Evolutionary conservation across 1,140 invertebrate genomes (phyloP), one percentile per base, ranked within the genome.

Genomic region (Bombus sylvicola): DNA sequence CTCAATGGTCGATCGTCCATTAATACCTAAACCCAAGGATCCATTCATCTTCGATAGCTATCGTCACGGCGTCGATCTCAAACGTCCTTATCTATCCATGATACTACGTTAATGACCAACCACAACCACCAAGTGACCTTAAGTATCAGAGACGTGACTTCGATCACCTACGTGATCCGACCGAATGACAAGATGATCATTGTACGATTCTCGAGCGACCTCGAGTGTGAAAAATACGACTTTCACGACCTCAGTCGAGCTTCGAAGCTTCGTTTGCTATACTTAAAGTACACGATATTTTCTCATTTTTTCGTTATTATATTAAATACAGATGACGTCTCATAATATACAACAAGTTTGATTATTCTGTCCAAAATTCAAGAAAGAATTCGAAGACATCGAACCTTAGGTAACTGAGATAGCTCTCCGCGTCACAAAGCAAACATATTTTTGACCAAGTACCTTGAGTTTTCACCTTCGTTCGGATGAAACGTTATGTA

Each of bases 381-480:
- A 53, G 47, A 53, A 22, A 53, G 47, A 22, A 53, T 8, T 22
- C 18, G 1, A 53, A 18, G 47, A 53, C 47, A 18, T 22, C 2
- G 18, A 22, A 22, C 18, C 47, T 53, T 22, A 8, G 18, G 6
- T 18, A 8, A 22, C 47, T 53, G 47, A 53, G 47, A 22, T 22
- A 22, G 47, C 18, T 22, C 8, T 22, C 6, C 22, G 34, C 53
- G 57, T 62, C 5, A 9, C 41, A 5, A 4, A 34, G 18, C 25
- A 18, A 9, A 53, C 31, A 22, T 73, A 66, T 77, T 72, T 85
- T 81, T 6, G 10, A 81, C 76, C 77, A 77, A 73, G 64, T 72
- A 53, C n/a, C 62, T 34, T 6, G 37, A 28, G 28, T 25, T 8
- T 18, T 41, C 57, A 22, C 59, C 53, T 73, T 62, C 68, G 69